A percentile compares a stretch with the other conserved stretches of the same genome.
These are phyloP conservation scores for Lipotes vexillifer DNA, from an alignment of 2,113 vertebrate species.

Conservation along the genomic window DNA sequence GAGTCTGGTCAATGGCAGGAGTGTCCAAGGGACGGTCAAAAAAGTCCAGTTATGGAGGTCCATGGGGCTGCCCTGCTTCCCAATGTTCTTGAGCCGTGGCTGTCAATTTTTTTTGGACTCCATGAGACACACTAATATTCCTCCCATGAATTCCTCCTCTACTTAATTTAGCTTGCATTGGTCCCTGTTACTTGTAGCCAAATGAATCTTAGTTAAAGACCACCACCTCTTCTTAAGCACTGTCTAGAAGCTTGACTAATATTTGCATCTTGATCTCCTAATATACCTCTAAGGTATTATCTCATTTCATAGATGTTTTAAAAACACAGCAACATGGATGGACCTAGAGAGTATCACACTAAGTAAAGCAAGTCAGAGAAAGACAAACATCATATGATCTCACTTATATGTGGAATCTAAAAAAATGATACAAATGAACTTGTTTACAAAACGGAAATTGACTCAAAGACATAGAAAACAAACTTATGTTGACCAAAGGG, in stretches of 20 bases:
- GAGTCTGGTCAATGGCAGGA: neutral
- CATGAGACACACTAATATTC: neutral
- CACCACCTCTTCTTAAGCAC: neutral
- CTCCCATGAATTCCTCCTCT: neutral
- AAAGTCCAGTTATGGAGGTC: neutral
- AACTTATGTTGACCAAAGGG: neutral
- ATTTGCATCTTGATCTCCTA: neutral
- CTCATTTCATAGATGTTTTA: neutral
- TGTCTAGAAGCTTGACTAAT: neutral
- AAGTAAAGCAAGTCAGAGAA: neutral
- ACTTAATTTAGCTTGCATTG: neutral
- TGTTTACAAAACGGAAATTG: neutral
- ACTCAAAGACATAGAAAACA: neutral
- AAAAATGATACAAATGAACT: neutral
- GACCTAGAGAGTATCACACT: neutral
- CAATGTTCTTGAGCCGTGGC: neutral
- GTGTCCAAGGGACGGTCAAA: neutral
- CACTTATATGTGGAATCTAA: neutral
- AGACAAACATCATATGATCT: neutral
- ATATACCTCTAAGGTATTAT: neutral
- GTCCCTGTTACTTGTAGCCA: neutral
- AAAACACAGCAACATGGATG: neutral
- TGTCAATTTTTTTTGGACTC: neutral
- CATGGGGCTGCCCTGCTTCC: accelerated
- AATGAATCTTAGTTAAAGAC: neutral